Evolutionary conservation across 2,888 invertebrate genomes (phyloP).

Genomic region (Ephialtes manifestator): DNA sequence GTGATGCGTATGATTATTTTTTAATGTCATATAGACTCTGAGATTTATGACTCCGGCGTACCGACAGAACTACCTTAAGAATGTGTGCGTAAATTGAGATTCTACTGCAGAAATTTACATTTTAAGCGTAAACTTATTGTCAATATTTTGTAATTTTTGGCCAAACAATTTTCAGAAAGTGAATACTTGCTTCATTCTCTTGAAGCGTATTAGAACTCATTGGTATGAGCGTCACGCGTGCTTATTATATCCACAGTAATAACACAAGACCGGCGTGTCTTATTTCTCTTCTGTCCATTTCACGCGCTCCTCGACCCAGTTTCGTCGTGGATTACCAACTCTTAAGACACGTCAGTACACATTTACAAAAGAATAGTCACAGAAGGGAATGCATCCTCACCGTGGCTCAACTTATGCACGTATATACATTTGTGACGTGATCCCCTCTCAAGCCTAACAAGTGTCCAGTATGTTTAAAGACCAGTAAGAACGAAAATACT

Average conservation of each 20-base stretch:
- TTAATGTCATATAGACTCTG: too few species aligned
- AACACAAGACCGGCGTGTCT: conserved; percentile 23
- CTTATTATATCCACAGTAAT: conserved; percentile 8
- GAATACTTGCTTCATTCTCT: background rate
- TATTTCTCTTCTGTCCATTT: conserved; percentile 4
- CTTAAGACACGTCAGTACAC: conserved; percentile 8
- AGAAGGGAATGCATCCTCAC: conserved; percentile 25
- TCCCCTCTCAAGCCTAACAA: background rate
- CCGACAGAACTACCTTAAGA: too few species aligned
- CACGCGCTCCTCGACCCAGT: conserved; percentile 37
- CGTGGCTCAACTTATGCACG: background rate
- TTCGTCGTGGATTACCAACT: conserved; percentile 29
- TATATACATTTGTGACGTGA: background rate
- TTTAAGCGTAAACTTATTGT: background rate
- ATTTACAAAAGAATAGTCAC: conserved; percentile 2
- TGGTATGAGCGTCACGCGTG: background rate
- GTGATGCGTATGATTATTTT: too few species aligned
- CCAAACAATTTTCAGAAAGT: background rate
- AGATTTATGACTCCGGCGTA: too few species aligned
- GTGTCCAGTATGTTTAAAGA: conserved; percentile 27
- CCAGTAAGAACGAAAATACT: conserved; percentile 36
- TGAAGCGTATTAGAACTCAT: conserved; percentile 1
- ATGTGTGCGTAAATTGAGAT: background rate
- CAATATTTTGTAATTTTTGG: background rate
- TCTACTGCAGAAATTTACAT: background rate